Evolutionary conservation across 2,113 vertebrate species (phyloP).

Genomic region (Phainopepla nitens): DNA sequence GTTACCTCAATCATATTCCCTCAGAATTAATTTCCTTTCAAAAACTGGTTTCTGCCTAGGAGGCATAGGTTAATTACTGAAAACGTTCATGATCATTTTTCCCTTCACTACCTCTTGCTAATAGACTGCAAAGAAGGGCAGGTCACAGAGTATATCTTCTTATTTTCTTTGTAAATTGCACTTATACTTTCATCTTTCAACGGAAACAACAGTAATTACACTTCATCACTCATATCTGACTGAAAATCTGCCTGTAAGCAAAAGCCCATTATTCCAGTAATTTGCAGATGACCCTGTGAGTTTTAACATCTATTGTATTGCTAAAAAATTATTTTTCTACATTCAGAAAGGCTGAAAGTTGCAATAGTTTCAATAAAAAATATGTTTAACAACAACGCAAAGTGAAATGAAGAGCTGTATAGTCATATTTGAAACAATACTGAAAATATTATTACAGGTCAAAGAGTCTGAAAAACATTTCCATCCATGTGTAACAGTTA

Average conservation of each 20-base stretch:
- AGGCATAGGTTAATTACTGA: conserved; percentile 31
- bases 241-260: conserved; percentile 51
- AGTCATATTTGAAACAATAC: not conserved
- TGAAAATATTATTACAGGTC: not conserved
- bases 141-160: not conserved
- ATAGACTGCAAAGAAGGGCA: not conserved
- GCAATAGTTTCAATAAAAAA: not conserved
- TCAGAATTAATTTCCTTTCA: conserved; percentile 36
- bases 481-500: not conserved
- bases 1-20: not conserved
- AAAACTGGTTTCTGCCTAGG: conserved; percentile 8
- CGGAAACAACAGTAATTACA: conserved; percentile 19
- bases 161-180: conserved; percentile 10
- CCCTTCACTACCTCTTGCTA: not conserved
- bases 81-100: not conserved
- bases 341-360: not conserved
- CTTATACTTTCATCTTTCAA: conserved; percentile 34
- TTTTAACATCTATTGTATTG: not conserved
- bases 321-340: not conserved
- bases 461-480: not conserved
- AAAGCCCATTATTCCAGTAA: conserved; percentile 27
- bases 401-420: not conserved
- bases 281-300: conserved; percentile 31
- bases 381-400: not conserved
- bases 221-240: conserved; percentile 30